Percentiles rank a stretch among this genome's conserved stretches.
Evolutionary conservation across 2,797 vertebrate genomes (phyloP).

Genomic region (Thripadectes ignobilis): DNA sequence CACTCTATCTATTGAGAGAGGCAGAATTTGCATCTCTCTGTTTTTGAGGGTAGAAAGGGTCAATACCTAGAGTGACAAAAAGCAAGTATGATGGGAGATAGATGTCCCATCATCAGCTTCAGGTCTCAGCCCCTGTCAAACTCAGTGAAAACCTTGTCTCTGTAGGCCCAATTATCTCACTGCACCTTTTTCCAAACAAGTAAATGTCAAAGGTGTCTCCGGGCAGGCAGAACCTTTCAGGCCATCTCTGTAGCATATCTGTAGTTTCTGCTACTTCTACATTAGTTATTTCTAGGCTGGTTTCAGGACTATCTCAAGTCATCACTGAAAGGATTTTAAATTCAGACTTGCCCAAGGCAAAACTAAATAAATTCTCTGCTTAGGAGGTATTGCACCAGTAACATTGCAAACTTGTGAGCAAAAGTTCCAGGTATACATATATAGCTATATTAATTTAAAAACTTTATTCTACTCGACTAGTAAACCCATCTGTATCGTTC

Average conservation of each 20-base stretch:
- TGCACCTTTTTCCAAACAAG: not conserved
- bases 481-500: not conserved
- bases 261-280: not conserved
- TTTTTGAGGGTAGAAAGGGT: not conserved
- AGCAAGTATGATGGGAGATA: not conserved
- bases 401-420: not conserved
- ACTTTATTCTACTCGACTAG: not conserved
- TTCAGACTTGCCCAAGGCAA: not conserved
- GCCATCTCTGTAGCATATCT: not conserved
- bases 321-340: not conserved
- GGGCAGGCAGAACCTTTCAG: not conserved
- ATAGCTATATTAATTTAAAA: not conserved
- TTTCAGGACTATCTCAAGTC: not conserved
- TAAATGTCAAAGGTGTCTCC: not conserved
- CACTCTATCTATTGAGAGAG: not conserved
- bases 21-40: not conserved
- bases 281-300: not conserved
- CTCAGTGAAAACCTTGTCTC: not conserved
- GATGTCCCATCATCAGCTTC: not conserved
- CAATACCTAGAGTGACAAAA: not conserved
- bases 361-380: not conserved
- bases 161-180: not conserved
- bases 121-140: not conserved
- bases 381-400: not conserved
- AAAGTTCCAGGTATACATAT: not conserved